These are phyloP conservation scores for Macrophya annulata DNA, from an alignment of 2,888 invertebrate species.

Conservation along the genomic window DNA sequence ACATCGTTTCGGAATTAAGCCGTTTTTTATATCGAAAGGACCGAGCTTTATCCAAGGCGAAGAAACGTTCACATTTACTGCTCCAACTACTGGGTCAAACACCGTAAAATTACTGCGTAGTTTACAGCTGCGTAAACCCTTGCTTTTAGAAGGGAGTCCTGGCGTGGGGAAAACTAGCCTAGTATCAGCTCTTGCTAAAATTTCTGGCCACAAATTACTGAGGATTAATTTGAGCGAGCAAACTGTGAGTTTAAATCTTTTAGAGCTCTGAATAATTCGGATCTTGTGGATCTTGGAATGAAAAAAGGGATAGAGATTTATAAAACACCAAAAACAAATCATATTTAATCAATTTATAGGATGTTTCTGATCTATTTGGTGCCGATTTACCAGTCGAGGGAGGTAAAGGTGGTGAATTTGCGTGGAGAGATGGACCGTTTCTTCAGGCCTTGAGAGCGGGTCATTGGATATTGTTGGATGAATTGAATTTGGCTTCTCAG, in stretches of 20 bases:
- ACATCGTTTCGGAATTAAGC: conserved; percentile 87
- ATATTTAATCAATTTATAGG: conserved; percentile 81
- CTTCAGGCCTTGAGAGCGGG: conserved; percentile 95
- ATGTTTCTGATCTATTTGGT: conserved; percentile 98
- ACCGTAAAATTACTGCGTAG: conserved; percentile 92
- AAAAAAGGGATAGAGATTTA: not conserved
- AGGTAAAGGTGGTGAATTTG: conserved; percentile 91
- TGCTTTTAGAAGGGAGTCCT: conserved; percentile 97
- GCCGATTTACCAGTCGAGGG: conserved; percentile 98
- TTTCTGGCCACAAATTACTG: conserved; percentile 91
- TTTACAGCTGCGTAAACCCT: conserved; percentile 94
- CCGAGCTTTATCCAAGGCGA: conserved; percentile 66
- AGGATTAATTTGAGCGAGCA: conserved; percentile 99
- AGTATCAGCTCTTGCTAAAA: conserved; percentile 93
- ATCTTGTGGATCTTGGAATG: not conserved
- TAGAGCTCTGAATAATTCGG: not conserved
- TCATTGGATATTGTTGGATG: conserved; percentile 98
- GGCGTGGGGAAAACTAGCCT: conserved; percentile 99
- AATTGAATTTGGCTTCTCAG: conserved; percentile 98
- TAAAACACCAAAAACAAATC: not conserved
- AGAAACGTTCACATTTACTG: conserved; percentile 86
- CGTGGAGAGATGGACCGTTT: conserved; percentile 98
- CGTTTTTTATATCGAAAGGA: conserved; percentile 88
- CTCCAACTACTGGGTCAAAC: conserved; percentile 91
- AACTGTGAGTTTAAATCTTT: conserved; percentile 85